A percentile compares a stretch with the other conserved stretches of the same genome.
Conservation (phyloP, 2,113 vertebrate genomes). For the Zosterops hypoxanthus region DNA sequence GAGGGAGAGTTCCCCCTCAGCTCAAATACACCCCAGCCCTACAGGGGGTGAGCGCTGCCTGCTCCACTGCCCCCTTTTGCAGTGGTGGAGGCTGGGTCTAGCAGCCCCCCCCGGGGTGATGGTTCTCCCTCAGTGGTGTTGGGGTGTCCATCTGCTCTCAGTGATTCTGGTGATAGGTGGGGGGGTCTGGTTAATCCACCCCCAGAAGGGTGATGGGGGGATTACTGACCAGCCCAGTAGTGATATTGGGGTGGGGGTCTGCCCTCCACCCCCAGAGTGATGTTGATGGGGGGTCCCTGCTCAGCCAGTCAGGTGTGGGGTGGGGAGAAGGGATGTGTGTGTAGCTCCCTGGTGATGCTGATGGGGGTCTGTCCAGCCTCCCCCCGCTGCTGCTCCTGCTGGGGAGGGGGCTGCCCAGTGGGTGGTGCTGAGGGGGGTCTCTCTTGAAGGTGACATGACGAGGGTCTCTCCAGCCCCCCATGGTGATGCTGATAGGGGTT, state of each 20-base stretch:
- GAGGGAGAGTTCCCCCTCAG: neutral
- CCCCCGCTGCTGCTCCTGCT: neutral
- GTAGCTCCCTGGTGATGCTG: neutral
- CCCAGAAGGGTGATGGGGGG: neutral
- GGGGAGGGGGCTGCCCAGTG: neutral
- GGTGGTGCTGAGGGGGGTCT: neutral
- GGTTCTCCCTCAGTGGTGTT: neutral
- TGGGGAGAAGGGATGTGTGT: neutral
- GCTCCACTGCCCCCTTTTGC: neutral
- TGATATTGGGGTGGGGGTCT: neutral
- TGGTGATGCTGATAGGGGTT: neutral
- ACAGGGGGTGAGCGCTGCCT: neutral
- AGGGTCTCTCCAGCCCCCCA: neutral
- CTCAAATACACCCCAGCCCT: neutral
- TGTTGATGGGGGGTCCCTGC: neutral
- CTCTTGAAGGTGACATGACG: neutral
- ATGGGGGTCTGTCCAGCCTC: neutral
- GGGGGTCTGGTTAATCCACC: neutral
- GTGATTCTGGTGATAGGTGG: neutral
- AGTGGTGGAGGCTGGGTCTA: neutral
- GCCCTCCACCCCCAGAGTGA: neutral
- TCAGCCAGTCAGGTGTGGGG: neutral
- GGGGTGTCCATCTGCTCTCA: neutral
- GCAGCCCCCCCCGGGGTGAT: neutral
- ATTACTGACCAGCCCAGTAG: neutral